Percentiles rank a stretch among this genome's conserved stretches.
Conservation (phyloP, 1,140 invertebrate species). For the Dreissena polymorpha region DNA sequence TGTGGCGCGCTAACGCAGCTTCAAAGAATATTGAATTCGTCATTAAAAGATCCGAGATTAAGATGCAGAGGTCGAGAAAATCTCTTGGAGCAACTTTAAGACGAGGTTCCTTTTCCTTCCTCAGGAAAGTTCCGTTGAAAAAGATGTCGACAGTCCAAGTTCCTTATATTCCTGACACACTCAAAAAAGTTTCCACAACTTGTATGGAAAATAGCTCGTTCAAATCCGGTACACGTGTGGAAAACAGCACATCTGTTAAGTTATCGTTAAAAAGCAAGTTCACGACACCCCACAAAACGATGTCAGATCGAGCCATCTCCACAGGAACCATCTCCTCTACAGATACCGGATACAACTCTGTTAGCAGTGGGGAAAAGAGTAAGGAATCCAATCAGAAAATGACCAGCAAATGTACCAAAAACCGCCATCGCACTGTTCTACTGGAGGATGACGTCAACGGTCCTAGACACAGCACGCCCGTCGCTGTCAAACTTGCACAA, state of each 20-base stretch:
- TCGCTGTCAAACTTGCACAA: background rate
- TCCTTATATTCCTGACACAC: background rate
- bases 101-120: background rate
- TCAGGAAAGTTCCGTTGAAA: background rate
- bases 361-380: background rate
- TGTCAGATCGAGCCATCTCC: conserved; percentile 13
- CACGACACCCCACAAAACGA: background rate
- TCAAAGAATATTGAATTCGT: conserved; percentile 35
- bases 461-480: conserved; percentile 47
- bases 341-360: conserved; percentile 43
- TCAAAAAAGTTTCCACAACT: background rate
- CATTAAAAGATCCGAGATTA: conserved; percentile 13
- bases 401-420: background rate
- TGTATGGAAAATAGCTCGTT: background rate
- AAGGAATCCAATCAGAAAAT: background rate
- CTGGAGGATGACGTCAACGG: background rate
- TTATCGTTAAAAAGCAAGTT: conserved; percentile 34
- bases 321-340: conserved; percentile 37
- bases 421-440: background rate
- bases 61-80: background rate
- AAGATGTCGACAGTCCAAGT: background rate
- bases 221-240: background rate
- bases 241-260: background rate
- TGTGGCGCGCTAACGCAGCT: conserved; percentile 26
- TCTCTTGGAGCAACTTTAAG: background rate